Conservation (phyloP, 2,888 invertebrate species). For the Lepidochrysops patricia region DNA sequence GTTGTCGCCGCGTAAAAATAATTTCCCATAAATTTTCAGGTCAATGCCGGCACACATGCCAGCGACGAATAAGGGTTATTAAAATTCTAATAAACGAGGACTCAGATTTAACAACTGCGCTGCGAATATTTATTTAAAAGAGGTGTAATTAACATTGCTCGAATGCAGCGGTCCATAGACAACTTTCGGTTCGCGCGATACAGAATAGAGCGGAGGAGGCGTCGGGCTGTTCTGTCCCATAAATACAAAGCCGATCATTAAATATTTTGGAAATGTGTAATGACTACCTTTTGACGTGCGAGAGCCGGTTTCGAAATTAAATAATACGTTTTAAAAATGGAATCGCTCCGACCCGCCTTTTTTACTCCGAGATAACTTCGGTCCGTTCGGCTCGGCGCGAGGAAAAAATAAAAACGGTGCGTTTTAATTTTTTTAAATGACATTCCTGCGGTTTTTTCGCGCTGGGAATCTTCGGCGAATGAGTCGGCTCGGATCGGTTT, state of each 20-base stretch:
- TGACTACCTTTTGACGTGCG: conserved; percentile 73
- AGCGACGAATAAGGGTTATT: conserved; percentile 59
- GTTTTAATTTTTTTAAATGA: conserved; percentile 73
- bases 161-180: neutral
- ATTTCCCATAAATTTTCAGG: conserved; percentile 63
- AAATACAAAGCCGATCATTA: conserved; percentile 32
- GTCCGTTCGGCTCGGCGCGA: conserved; percentile 67
- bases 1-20: conserved; percentile 35
- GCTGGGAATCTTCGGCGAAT: conserved; percentile 60
- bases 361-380: conserved; percentile 71
- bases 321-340: conserved; percentile 75
- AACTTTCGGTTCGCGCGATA: conserved; percentile 8
- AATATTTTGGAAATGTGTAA: conserved; percentile 60
- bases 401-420: conserved; percentile 57
- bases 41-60: conserved; percentile 53
- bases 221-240: conserved; percentile 55
- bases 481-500: conserved; percentile 55
- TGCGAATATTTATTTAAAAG: conserved; percentile 21
- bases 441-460: conserved; percentile 72
- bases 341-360: conserved; percentile 72
- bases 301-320: conserved; percentile 73
- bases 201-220: conserved; percentile 38
- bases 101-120: conserved; percentile 36
- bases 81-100: conserved; percentile 41
- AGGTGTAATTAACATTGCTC: neutral